phyloP scores from a whole-genome alignment of 1,140 invertebrate genomes.

The Macrostomum lignano region DNA sequence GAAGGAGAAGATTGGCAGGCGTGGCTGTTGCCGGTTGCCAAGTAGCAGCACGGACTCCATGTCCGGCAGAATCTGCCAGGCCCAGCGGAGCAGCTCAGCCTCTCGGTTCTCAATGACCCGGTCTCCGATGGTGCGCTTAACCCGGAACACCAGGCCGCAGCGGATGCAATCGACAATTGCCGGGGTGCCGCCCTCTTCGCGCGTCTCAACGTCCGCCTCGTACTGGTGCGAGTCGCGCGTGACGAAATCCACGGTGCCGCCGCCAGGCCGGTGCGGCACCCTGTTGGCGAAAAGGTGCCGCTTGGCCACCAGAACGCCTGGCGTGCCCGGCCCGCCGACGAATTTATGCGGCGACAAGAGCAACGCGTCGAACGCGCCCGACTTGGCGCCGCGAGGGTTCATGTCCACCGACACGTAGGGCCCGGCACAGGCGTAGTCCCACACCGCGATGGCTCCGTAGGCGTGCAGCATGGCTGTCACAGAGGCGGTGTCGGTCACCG shows the following conservation, averaged over 20 bases:
- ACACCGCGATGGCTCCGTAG: slow-evolving; percentile 50
- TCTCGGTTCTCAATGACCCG: slow-evolving; percentile 43
- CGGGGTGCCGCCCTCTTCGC: slow-evolving; percentile 56
- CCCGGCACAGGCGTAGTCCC: slow-evolving; percentile 58
- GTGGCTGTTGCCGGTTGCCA: slow-evolving; percentile 31
- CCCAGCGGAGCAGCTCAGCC: slow-evolving; percentile 28
- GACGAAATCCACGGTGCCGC: slow-evolving; percentile 38
- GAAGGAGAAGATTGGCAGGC: slow-evolving; percentile 55
- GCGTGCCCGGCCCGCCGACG: slow-evolving; percentile 56
- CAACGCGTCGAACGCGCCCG: slow-evolving; percentile 37
- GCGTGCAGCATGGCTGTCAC: slow-evolving; percentile 51
- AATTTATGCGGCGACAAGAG: slow-evolving; percentile 71
- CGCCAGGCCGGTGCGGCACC: slow-evolving; percentile 33
- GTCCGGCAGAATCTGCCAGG: slow-evolving; percentile 1
- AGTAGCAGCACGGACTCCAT: too few species aligned
- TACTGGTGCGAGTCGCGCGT: slow-evolving; percentile 31
- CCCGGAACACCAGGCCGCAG: slow-evolving; percentile 51
- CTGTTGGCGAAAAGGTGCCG: slow-evolving; percentile 34
- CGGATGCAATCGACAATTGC: slow-evolving; percentile 51
- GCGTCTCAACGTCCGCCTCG: slow-evolving; percentile 35
- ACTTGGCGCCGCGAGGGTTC: slow-evolving; percentile 37
- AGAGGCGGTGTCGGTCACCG: slow-evolving; percentile 48
- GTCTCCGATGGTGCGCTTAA: slow-evolving; percentile 47
- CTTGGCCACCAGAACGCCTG: slow-evolving; percentile 40
- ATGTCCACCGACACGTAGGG: slow-evolving; percentile 51